Evolutionary conservation across 2,113 vertebrate genomes (phyloP), one percentile per base, ranked within the genome.

Genomic region (Canis aureus): DNA sequence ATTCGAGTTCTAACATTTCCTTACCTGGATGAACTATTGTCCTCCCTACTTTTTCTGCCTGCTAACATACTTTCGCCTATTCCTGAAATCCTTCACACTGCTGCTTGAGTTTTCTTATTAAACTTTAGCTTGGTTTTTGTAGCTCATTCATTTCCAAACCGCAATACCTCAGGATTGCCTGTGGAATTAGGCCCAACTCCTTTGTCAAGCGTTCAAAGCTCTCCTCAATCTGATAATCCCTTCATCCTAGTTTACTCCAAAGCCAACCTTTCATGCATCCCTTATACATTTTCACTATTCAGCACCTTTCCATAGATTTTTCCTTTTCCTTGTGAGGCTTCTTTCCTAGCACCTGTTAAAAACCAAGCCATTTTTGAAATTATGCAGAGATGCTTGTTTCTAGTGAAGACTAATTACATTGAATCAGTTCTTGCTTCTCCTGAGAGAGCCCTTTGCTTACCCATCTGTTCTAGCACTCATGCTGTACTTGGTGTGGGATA

Each of bases 41-140:
- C 57, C 71, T 89, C 53, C 22, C 4, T 51, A 8, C 69, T 49
- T 81, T 64, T 55, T 78, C 69, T 43, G 4, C 66, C 59, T 51
- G 55, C 19, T 9, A 73, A 5, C 17, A 10, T 23, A 17, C 27
- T 62, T 88, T 74, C 5, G 85, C 20, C n/a, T 89, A n/a, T 49
- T 93, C 16, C 59, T 90, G n/a, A 94, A 87, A 66, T 79, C 66
- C 16, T 95, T 94, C 35, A 67, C 25, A 16, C 29, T 29, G 2
- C 27, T 22, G 71, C 23, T 89, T 82, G 82, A 88, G 8, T 92
- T 91, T 91, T 83, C 51, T 69, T 93, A 38, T 60, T 93, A 51
- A 57, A 53, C 22, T 96, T 95, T 91, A 88, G 38, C 55, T 79
- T 94, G 27, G 3, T 20, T 62, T 96, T 78, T 64, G 2, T 32